Evolutionary conservation across 2,113 vertebrate species (phyloP).

Genomic region (Cryptomyrus ogoouensis): DNA sequence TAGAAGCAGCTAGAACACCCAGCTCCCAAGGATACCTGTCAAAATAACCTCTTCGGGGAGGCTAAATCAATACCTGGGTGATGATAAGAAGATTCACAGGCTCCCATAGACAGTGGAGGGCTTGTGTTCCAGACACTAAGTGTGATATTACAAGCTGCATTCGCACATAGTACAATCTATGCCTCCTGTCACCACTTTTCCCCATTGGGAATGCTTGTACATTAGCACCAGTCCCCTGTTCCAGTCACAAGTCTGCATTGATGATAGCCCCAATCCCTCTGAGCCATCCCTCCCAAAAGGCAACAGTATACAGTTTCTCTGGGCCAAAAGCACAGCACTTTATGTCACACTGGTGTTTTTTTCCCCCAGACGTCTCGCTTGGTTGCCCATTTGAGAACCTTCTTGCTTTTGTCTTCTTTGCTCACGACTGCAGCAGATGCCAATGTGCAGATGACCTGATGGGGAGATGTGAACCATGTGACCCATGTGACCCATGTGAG

Average conservation of each 20-base stretch:
- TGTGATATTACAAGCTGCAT: neutral
- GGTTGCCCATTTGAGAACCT: neutral
- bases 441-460: neutral
- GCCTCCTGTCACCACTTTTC: neutral
- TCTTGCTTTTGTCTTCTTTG: neutral
- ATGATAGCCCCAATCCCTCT: neutral
- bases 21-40: neutral
- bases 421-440: neutral
- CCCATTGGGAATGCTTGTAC: neutral
- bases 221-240: neutral
- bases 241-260: neutral
- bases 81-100: neutral
- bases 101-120: neutral
- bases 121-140: neutral
- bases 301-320: neutral
- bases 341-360: neutral
- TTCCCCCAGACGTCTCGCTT: neutral
- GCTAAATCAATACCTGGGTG: neutral
- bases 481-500: neutral
- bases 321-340: neutral
- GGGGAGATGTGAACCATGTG: neutral
- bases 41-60: neutral
- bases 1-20: neutral
- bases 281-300: neutral
- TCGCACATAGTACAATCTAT: neutral